A percentile compares a stretch with the other conserved stretches of the same genome.
phyloP scores from a whole-genome alignment of 2,888 invertebrate genomes.

The Aporophyla nigra region DNA sequence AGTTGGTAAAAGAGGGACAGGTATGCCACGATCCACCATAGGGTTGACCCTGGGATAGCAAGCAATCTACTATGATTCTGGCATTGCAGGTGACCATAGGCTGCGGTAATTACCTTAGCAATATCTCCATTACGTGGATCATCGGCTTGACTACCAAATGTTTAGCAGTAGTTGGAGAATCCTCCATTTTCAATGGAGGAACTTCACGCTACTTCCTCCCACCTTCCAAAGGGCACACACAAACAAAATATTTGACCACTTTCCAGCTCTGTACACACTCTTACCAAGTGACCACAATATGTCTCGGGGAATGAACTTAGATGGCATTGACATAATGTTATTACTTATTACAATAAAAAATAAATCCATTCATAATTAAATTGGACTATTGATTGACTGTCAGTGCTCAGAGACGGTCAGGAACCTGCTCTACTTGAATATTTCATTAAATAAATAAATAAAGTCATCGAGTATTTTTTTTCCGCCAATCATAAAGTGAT shows the following conservation, averaged over 20 bases:
- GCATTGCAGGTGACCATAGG: too few species aligned
- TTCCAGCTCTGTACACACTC: not conserved
- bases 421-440: slow-evolving; percentile 34
- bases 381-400: slow-evolving; percentile 65
- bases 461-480: too few species aligned
- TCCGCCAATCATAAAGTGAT: too few species aligned
- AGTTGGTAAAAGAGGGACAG: too few species aligned
- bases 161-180: not conserved
- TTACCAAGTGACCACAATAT: slow-evolving; percentile 16
- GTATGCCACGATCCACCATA: too few species aligned
- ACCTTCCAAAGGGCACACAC: not conserved
- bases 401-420: slow-evolving; percentile 25
- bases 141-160: not conserved
- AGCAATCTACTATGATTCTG: too few species aligned
- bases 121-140: not conserved
- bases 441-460: not conserved
- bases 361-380: slow-evolving; percentile 68
- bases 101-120: not conserved
- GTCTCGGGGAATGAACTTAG: slow-evolving; percentile 50
- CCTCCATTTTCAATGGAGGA: too few species aligned
- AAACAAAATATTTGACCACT: not conserved
- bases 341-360: slow-evolving; percentile 59
- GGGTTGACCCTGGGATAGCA: not conserved
- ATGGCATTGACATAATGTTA: slow-evolving; percentile 51
- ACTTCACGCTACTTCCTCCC: too few species aligned